A percentile compares a stretch with the other conserved stretches of the same genome.
Conservation (phyloP, 2,797 vertebrate species). For the Amblyopsis hoosieri region DNA sequence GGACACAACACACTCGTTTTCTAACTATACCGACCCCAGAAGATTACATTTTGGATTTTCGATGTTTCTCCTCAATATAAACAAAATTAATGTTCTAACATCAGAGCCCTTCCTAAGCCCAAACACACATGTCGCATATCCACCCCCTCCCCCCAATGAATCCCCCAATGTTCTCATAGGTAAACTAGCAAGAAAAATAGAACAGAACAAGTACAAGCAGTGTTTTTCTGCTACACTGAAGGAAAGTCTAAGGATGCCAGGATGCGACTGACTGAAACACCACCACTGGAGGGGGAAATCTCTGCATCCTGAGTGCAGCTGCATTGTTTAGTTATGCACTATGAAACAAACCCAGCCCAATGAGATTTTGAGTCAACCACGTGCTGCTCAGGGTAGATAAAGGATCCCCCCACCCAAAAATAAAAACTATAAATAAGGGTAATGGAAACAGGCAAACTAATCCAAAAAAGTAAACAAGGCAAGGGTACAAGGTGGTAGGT, state of each 20-base stretch:
- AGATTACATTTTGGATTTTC: constrained; percentile 24
- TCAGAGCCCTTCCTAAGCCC: constrained; percentile 30
- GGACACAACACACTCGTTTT: constrained; percentile 72
- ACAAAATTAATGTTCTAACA: background rate
- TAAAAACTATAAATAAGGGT: constrained; percentile 14
- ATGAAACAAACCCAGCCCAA: constrained; percentile 21
- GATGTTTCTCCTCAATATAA: constrained; percentile 6
- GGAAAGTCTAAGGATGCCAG: too few species aligned
- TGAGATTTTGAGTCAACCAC: constrained; percentile 14
- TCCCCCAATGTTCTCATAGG: constrained; percentile 17
- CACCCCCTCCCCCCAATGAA: background rate
- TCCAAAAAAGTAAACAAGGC: constrained; percentile 12
- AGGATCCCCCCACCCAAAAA: background rate
- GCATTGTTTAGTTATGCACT: background rate
- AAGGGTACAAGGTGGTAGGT: constrained; percentile 3
- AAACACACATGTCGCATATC: background rate
- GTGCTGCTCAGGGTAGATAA: constrained; percentile 9
- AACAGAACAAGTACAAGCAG: background rate
- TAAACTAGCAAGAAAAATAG: constrained; percentile 43
- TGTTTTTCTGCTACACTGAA: too few species aligned
- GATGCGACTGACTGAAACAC: too few species aligned
- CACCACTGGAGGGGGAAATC: too few species aligned
- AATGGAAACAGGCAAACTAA: constrained; percentile 10
- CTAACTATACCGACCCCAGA: constrained; percentile 59
- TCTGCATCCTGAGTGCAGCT: too few species aligned